A percentile compares a stretch with the other conserved stretches of the same genome.
These are phyloP conservation scores for Agrilus cyanescens DNA, from an alignment of 2,888 invertebrate species.

Conservation along the genomic window DNA sequence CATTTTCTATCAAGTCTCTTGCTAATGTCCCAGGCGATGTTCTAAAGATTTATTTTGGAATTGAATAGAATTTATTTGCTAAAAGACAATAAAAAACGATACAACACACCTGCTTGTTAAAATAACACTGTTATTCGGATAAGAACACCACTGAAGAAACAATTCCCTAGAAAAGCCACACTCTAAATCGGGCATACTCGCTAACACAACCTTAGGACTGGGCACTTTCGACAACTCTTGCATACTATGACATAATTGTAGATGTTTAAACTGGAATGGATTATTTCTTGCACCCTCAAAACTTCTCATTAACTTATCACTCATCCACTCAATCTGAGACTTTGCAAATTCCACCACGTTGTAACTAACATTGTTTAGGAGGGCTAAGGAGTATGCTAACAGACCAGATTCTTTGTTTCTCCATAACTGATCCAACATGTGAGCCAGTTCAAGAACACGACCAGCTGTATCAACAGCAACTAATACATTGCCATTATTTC, in stretches of 20 bases:
- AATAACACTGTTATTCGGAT: constrained; percentile 87
- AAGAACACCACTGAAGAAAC: constrained; percentile 87
- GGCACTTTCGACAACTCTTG: constrained; percentile 76
- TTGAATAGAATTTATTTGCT: not conserved
- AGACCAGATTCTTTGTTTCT: constrained; percentile 91
- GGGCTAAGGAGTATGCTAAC: constrained; percentile 83
- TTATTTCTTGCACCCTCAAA: constrained; percentile 86
- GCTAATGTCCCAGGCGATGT: constrained; percentile 73
- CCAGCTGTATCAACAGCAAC: constrained; percentile 96
- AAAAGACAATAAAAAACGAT: not conserved
- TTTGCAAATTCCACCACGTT: constrained; percentile 99
- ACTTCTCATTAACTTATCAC: constrained; percentile 89
- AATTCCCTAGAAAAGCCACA: constrained; percentile 90
- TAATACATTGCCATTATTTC: constrained; percentile 90
- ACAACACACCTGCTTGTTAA: constrained; percentile 63
- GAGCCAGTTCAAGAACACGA: constrained; percentile 87
- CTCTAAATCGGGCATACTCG: constrained; percentile 91
- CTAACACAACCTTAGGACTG: constrained; percentile 89
- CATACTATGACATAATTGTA: constrained; percentile 88
- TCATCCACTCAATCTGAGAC: constrained; percentile 99
- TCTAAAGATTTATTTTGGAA: constrained; percentile 33
- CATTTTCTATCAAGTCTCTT: constrained; percentile 65
- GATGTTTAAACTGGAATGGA: constrained; percentile 89
- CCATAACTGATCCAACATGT: constrained; percentile 93
- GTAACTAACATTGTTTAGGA: constrained; percentile 93